phyloP scores from a whole-genome alignment of 2,797 vertebrate species.

The Sphaeramia orbicularis region DNA sequence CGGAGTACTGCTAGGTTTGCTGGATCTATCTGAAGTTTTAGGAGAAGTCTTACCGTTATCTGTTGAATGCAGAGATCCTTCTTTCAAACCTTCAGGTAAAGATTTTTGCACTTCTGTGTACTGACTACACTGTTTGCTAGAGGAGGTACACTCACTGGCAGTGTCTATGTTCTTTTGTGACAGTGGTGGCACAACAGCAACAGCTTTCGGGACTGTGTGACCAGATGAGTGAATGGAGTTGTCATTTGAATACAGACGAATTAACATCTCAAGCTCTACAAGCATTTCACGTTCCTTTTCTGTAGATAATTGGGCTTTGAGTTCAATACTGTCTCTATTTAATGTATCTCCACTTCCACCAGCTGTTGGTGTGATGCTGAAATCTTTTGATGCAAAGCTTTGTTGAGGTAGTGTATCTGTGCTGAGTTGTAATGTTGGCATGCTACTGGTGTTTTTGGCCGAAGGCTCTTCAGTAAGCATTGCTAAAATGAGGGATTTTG shows the following conservation, averaged over 20 bases:
- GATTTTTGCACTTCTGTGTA: neutral
- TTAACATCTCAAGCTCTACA: neutral
- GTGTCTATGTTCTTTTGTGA: constrained; percentile 33
- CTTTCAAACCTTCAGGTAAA: neutral
- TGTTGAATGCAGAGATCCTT: neutral
- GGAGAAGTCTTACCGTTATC: neutral
- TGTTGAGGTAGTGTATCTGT: neutral
- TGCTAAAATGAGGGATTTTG: neutral
- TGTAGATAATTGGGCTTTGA: neutral
- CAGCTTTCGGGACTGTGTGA: constrained; percentile 41
- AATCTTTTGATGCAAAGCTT: neutral
- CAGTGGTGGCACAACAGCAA: constrained; percentile 80
- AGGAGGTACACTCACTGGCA: neutral
- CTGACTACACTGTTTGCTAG: neutral
- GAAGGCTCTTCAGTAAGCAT: neutral
- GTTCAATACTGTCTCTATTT: neutral
- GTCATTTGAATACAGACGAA: constrained; percentile 10
- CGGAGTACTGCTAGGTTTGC: neutral
- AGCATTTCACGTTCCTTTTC: neutral
- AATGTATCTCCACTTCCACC: neutral
- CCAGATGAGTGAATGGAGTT: neutral
- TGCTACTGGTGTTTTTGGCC: neutral
- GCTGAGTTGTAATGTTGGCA: neutral
- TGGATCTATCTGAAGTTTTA: neutral
- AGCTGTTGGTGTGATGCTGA: neutral